Conservation (phyloP, 2,888 invertebrate species). For the Hetaerina titia region DNA sequence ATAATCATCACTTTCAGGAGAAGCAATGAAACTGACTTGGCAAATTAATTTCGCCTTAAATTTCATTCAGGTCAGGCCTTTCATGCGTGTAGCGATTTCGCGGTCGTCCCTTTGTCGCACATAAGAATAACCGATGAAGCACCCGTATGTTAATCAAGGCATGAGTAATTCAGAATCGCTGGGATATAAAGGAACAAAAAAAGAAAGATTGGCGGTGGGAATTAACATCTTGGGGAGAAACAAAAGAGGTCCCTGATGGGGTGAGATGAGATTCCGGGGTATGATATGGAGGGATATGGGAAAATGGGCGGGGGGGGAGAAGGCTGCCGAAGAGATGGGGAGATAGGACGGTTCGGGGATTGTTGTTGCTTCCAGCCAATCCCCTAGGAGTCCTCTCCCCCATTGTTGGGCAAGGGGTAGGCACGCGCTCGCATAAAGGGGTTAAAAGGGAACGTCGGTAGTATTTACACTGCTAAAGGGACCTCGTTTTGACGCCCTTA, state of each 20-base stretch:
- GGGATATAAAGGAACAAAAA: neutral
- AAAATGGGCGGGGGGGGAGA: neutral
- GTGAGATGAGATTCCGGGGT: neutral
- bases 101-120: neutral
- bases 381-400: neutral
- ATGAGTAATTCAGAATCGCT: too few species aligned
- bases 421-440: neutral
- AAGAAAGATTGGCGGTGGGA: neutral
- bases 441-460: neutral
- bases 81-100: neutral
- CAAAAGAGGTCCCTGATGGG: neutral
- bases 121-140: neutral
- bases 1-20: too few species aligned
- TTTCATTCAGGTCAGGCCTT: too few species aligned
- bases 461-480: neutral
- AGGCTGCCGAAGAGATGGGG: neutral
- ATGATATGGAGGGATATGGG: neutral
- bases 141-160: neutral
- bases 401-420: neutral
- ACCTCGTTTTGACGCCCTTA: neutral
- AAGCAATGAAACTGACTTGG: too few species aligned
- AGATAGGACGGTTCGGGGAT: neutral
- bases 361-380: neutral
- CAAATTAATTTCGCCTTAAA: too few species aligned
- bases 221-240: conserved; percentile 2